Base-by-base conservation (phyloP, 64 coral and sea anemone genomes). In the Astreopora myriophthalma region DNA sequence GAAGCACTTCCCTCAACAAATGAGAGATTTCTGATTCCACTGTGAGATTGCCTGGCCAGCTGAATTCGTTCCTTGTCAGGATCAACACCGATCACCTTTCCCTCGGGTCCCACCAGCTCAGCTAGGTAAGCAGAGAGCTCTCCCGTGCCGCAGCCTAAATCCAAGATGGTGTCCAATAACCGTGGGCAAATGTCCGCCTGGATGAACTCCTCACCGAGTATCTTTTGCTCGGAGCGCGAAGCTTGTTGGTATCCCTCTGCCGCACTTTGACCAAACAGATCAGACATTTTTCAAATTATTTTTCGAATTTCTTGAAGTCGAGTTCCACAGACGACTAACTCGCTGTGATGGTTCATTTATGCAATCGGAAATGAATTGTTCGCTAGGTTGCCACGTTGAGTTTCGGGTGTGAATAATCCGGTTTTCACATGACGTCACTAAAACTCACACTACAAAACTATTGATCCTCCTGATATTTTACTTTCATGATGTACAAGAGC, bases 91-190 rank as follows among this genome's bases (percentile, higher is more conserved):
- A 87, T 42, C 19, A 73, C 69, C 22, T 33, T 70, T 46, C 36
- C 62, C 22, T 87, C 36, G 27, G 62, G 29, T 84, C 52, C 31
- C 20, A 84, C 51, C 20, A 63, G 17, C 35, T 22, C 80, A 63
- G 80, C 80, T 0, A 84, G 31, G 32, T 61, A 61, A 36, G 52
- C 52, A 65, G 55, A 36, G 34, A 64, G 52, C 51, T 84, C 80
- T 63, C 52, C 80, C 23, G 80, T 84, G 23, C 80, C 55, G 1
- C 80, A 84, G 11, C 80, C 80, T 63, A 65, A 67, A 84, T 84
- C 80, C 74, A 76, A 48, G 74, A 76, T 76, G 10, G 40, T 8
- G 30, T 39, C 35, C 13, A 34, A 34, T 1, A 34, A 0, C 36
- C 40, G 35, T 23, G 71, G 71, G 24, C 36, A 42, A 40, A 74